Conservation (phyloP, 2,797 vertebrate species). For the Syngnathus acus region DNA sequence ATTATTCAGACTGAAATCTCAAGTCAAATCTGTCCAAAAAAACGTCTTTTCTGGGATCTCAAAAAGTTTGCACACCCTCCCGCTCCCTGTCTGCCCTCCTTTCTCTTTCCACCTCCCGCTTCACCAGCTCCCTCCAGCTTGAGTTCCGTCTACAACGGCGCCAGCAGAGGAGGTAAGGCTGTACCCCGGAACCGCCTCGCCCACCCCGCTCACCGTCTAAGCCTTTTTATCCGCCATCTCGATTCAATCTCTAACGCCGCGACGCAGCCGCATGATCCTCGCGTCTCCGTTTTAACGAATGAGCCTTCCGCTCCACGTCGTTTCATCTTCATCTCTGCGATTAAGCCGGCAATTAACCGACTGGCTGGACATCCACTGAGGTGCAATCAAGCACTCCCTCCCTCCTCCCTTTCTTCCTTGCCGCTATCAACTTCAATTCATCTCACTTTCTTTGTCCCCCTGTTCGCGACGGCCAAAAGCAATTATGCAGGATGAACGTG, state of each 20-base stretch:
- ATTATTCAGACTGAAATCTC: no score
- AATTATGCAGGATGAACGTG: not conserved
- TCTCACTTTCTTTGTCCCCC: not conserved
- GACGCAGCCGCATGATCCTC: constrained; percentile 5
- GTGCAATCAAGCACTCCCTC: constrained; percentile 33
- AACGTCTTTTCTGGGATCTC: not conserved
- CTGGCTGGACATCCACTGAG: constrained; percentile 36
- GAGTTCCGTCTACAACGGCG: constrained; percentile 75
- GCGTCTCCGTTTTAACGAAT: constrained; percentile 41
- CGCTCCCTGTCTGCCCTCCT: constrained; percentile 28
- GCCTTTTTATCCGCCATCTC: constrained; percentile 4
- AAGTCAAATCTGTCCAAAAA: not conserved
- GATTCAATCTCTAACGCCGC: constrained; percentile 13
- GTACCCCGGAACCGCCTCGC: constrained; percentile 1
- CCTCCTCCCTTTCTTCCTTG: not conserved
- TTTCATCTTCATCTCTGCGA: constrained; percentile 3
- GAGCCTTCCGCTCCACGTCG: constrained; percentile 17
- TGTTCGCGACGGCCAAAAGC: not conserved
- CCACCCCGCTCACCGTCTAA: constrained; percentile 12
- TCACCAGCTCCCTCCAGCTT: constrained; percentile 73
- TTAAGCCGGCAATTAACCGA: constrained; percentile 46
- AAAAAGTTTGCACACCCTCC: not conserved
- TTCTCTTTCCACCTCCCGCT: constrained; percentile 19
- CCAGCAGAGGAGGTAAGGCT: constrained; percentile 76
- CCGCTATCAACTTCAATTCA: constrained; percentile 10